Evolutionary conservation across 1,140 invertebrate genomes (phyloP), one percentile per base, ranked within the genome.

Genomic region (Nixonia krombeini): DNA sequence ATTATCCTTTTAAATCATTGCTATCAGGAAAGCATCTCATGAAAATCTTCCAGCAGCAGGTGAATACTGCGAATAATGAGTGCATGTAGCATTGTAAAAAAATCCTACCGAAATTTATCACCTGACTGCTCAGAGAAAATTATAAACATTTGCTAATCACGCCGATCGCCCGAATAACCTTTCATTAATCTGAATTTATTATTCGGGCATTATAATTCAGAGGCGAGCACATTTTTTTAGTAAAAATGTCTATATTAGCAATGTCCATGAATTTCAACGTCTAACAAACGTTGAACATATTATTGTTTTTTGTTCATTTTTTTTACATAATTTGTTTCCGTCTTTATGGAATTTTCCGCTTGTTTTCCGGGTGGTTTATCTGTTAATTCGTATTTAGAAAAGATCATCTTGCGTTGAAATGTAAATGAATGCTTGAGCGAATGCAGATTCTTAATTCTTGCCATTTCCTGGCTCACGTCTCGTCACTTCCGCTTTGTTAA

Each of bases 381-480:
- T 21, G 2, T 3, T 13, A 33, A 33, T 4, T 3, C 13, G 9
- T 10, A 12, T 10, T 33, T 6, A 10, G 2, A 33, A 2, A 12
- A 10, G 31, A 33, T 21, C 6, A 21, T 2, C 31, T 23, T 46
- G 52, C 44, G 38, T 49, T 53, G 53, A 58, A 65, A 41, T 37
- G 53, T 53, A 57, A 65, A 65, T 65, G 53, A 65, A 58, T 38
- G 53, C 18, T 12, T 49, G 47, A 65, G 58, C 58, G 58, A 65
- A 65, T 53, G 49, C 62, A 55, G 47, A 49, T 65, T 18, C 47
- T 58, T 66, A 59, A 66, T 66, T 56, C 61, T 50, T 15, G 31
- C 51, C 63, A 40, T 37, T 67, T 67, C 63, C 63, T 55, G 63
- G 7, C 44, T n/a, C 13, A 26, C 31, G 31, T 57, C 51, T 56